phyloP scores from a whole-genome alignment of 64 coral and sea anemone species.

The Orbicella faveolata region DNA sequence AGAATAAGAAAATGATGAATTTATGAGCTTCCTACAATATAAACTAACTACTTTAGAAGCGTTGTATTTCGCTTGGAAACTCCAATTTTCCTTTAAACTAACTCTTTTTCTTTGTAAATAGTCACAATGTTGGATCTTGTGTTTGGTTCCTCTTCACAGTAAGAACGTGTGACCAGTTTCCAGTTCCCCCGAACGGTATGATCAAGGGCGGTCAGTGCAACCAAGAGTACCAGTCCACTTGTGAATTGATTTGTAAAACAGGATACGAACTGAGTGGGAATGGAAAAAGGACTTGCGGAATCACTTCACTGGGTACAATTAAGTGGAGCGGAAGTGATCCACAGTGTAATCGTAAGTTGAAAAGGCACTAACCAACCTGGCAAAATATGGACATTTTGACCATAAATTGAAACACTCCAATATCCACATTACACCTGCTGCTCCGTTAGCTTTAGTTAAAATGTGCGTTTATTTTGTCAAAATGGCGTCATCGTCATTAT shows the following conservation, averaged over 20 bases:
- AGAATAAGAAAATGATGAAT: no score
- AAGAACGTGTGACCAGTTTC: slow-evolving; percentile 54
- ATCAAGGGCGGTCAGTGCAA: slow-evolving; percentile 64
- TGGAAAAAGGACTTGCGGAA: slow-evolving; percentile 53
- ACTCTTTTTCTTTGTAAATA: no score
- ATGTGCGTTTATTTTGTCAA: no score
- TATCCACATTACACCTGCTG: no score
- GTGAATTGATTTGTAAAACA: slow-evolving; percentile 75
- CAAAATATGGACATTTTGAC: not conserved
- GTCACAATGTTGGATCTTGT: not conserved
- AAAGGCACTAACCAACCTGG: not conserved
- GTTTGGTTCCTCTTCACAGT: slow-evolving; percentile 39
- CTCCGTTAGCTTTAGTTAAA: no score
- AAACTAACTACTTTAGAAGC: no score
- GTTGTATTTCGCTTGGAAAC: no score
- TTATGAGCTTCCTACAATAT: no score
- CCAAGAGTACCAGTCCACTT: slow-evolving; percentile 58
- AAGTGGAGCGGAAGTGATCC: slow-evolving; percentile 71
- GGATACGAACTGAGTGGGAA: slow-evolving; percentile 68
- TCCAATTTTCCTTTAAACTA: no score
- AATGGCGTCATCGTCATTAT: no score
- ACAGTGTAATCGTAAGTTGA: slow-evolving; percentile 58
- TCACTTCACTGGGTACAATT: slow-evolving; percentile 18
- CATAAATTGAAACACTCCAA: no score
- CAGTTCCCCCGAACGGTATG: slow-evolving; percentile 42